Percentiles rank a stretch among this genome's conserved stretches.
These are phyloP conservation scores for Pyrrhosoma nymphula DNA, from an alignment of 2,888 invertebrate genomes.

Conservation along the genomic window DNA sequence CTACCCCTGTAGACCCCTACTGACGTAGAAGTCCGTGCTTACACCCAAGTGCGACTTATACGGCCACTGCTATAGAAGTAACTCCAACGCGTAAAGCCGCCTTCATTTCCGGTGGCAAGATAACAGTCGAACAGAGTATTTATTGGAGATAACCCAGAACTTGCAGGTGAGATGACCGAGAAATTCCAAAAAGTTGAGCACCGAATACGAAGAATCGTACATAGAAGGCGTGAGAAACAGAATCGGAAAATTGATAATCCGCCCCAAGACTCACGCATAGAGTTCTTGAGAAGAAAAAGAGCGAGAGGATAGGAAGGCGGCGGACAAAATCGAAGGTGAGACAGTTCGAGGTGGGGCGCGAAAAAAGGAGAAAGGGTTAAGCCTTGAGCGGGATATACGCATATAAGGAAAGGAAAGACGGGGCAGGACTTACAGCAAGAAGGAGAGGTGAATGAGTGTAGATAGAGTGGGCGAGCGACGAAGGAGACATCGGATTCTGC, in stretches of 20 bases:
- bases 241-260: neutral
- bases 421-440: neutral
- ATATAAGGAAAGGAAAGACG: neutral
- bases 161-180: too few relatives aligned
- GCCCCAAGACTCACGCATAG: neutral
- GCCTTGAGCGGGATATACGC: neutral
- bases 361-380: neutral
- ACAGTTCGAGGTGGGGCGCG: neutral
- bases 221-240: neutral
- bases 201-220: neutral
- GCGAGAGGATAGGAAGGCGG: neutral
- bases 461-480: neutral
- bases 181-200: too few relatives aligned
- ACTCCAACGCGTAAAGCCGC: too few relatives aligned
- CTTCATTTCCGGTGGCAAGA: too few relatives aligned
- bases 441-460: neutral
- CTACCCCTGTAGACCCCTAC: too few relatives aligned
- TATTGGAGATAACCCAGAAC: too few relatives aligned
- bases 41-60: too few relatives aligned
- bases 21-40: too few relatives aligned
- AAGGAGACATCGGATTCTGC: neutral
- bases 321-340: neutral
- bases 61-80: too few relatives aligned
- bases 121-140: too few relatives aligned
- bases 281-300: neutral